These are phyloP conservation scores for Molorchus minor DNA, from an alignment of 2,888 invertebrate genomes.

Conservation along the genomic window DNA sequence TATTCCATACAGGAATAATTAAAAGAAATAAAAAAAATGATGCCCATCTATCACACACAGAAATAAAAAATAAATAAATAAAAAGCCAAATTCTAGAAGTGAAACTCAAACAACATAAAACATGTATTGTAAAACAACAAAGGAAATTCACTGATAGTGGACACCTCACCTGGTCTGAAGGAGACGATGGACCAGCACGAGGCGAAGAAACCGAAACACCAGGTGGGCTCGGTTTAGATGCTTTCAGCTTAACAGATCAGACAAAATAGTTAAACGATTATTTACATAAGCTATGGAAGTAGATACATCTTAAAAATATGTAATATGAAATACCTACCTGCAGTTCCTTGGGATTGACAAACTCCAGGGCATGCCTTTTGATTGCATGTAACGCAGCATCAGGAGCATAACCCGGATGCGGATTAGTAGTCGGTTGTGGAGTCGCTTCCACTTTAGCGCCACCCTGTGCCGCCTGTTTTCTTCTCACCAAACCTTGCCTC, in stretches of 20 bases:
- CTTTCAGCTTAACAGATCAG: constrained; percentile 63
- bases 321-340: constrained; percentile 71
- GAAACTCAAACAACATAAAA: constrained; percentile 11
- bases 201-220: constrained; percentile 65
- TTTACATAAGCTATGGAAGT: neutral
- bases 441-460: constrained; percentile 67
- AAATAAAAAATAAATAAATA: neutral
- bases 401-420: constrained; percentile 88
- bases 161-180: constrained; percentile 69
- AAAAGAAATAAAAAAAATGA: too few relatives aligned
- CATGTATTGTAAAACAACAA: constrained; percentile 28
- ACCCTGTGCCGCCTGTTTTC: constrained; percentile 68
- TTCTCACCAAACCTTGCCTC: constrained; percentile 72
- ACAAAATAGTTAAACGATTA: constrained; percentile 54
- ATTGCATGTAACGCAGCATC: constrained; percentile 98
- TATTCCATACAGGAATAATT: too few relatives aligned
- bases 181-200: constrained; percentile 67
- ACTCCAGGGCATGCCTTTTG: constrained; percentile 91
- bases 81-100: constrained; percentile 8
- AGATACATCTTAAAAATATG: neutral
- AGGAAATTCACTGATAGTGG: constrained; percentile 31
- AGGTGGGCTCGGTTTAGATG: constrained; percentile 66
- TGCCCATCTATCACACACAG: too few relatives aligned
- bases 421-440: constrained; percentile 59
- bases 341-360: constrained; percentile 88